Evolutionary conservation across 64 coral and sea anemone species (phyloP).

Genomic region (Pachyseris speciosa): DNA sequence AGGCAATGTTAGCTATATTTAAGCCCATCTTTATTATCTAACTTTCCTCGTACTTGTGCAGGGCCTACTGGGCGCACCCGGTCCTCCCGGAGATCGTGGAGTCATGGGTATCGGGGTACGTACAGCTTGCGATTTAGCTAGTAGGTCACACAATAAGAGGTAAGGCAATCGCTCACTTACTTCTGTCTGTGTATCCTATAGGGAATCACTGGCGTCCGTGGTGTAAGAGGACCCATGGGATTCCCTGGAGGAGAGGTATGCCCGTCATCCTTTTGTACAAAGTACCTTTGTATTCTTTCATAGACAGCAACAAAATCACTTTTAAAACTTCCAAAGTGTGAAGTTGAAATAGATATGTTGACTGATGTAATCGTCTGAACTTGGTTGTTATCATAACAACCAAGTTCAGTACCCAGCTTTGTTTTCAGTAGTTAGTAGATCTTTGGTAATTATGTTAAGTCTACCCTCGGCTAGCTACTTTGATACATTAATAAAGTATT

Average conservation of each 20-base stretch:
- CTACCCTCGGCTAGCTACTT: too few species aligned
- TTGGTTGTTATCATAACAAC: too few species aligned
- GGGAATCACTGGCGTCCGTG: conserved; percentile 23
- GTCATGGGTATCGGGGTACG: conserved; percentile 34
- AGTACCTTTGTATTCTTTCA: too few species aligned
- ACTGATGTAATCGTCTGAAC: too few species aligned
- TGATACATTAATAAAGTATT: too few species aligned
- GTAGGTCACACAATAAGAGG: not conserved
- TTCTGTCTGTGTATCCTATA: not conserved
- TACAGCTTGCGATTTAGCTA: not conserved
- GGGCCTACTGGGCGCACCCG: conserved; percentile 43
- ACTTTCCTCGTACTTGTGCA: not conserved
- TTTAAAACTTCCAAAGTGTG: too few species aligned
- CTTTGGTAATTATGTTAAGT: too few species aligned
- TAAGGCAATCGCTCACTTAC: not conserved
- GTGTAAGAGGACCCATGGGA: conserved; percentile 5
- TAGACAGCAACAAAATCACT: too few species aligned
- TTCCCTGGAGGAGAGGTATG: conserved; percentile 26
- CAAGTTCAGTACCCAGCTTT: too few species aligned
- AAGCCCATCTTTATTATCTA: not conserved
- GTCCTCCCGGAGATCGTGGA: conserved; percentile 39
- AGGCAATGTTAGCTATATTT: not conserved
- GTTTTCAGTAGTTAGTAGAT: too few species aligned
- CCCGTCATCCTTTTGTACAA: too few species aligned
- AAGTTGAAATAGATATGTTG: too few species aligned